Base-by-base conservation (phyloP, 2,888 invertebrate species). In the Monopis laevigella region DNA sequence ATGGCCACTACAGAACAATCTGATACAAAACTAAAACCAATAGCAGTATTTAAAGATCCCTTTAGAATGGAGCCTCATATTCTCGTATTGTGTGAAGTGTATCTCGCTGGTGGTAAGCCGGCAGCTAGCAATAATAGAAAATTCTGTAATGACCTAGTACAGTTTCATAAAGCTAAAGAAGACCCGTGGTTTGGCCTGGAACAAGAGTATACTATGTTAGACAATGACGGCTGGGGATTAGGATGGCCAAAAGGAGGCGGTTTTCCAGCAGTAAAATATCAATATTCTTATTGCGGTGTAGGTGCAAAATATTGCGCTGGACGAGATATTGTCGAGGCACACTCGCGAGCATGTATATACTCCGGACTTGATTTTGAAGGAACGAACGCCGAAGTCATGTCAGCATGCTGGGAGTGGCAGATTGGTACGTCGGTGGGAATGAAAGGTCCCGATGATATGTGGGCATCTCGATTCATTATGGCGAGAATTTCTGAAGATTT, bases 331-430 rank as follows among this genome's bases (percentile, higher is more conserved):
- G 87, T 90, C 12, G 97, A 98, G 71, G 89, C 94, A 6, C 98
- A 99, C 58, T 55, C 62, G 1, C 66, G 71, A 47, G 75, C 96
- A 6, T 97, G 97, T 60, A 81, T 99, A 39, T 98, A 95, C 66
- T 91, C 97, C 44, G 98, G 98, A 32, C 84, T 97, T 46, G 92
- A 92, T 54, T 90, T 98, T 52, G 86, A 92, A 49, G 98, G 98
- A 24, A 93, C 92, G 24, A 99, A 98, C 64, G 98, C 98, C 3
- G 98, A 99, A 80, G 98, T 97, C 17, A 96, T 96, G 96, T 92
- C 89, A 14, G 90, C 90, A 18, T 94, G 92, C 82, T 92, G 92
- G 92, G 92, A 92, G 64, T 93, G 85, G 70, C 93, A 95, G 68
- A 88, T 97, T 10, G 97, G 97, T 2, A 95, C 95, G 0, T 90